These are phyloP conservation scores for Emydura subglobosa DNA, from an alignment of 2,113 vertebrate species.

Conservation along the genomic window DNA sequence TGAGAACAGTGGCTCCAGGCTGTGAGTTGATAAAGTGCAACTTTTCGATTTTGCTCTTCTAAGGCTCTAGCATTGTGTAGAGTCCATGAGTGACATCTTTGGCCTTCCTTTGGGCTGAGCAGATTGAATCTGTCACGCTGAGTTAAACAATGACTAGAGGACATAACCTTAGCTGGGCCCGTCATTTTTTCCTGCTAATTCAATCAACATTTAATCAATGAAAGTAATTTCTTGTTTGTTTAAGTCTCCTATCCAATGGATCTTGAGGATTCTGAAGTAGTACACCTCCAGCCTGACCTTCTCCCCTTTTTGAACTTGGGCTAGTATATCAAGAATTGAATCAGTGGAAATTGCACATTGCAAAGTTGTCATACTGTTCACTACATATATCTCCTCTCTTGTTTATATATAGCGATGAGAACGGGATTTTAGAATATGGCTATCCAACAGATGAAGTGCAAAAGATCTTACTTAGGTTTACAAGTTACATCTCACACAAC, in stretches of 20 bases:
- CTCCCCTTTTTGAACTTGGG: constrained; percentile 60
- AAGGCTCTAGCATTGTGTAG: constrained; percentile 78
- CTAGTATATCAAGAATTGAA: constrained; percentile 46
- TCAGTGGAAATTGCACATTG: constrained; percentile 44
- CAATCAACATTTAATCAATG: constrained; percentile 93
- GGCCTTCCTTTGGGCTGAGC: constrained; percentile 83
- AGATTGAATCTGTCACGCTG: constrained; percentile 91
- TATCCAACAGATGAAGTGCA: background rate
- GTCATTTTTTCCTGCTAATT: constrained; percentile 86
- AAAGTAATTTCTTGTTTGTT: constrained; percentile 91
- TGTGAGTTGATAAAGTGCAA: constrained; percentile 88
- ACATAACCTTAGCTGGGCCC: constrained; percentile 84
- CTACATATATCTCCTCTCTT: constrained; percentile 11
- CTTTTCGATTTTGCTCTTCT: constrained; percentile 86
- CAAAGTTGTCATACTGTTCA: background rate
- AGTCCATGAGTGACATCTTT: constrained; percentile 82
- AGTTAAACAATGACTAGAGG: constrained; percentile 88
- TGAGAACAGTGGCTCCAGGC: constrained; percentile 87
- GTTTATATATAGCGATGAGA: constrained; percentile 2
- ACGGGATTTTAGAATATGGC: background rate
- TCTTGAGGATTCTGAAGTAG: constrained; percentile 77
- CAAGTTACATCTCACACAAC: background rate
- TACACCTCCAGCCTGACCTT: constrained; percentile 72
- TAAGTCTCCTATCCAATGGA: constrained; percentile 81
- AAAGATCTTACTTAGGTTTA: background rate